These are phyloP conservation scores for Diadegma fenestrale DNA, from an alignment of 2,888 invertebrate genomes.

Conservation along the genomic window DNA sequence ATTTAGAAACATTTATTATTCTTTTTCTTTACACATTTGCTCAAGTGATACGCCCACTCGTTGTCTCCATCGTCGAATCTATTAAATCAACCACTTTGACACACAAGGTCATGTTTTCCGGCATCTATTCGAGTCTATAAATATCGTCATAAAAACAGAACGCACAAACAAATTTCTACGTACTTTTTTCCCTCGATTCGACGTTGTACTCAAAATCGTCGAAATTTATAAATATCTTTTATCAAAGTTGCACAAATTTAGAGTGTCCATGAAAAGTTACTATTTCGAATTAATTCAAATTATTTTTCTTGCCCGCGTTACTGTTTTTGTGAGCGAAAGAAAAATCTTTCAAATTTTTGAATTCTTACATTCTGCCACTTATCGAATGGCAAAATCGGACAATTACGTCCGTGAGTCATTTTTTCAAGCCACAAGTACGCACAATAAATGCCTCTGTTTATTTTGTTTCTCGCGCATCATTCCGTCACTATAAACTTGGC, in stretches of 20 bases:
- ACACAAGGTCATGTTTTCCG: conserved; percentile 23
- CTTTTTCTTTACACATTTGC: conserved; percentile 3
- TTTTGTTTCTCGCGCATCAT: neutral
- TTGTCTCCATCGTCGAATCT: conserved; percentile 4
- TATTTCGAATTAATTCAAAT: neutral
- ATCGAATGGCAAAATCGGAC: conserved; percentile 9
- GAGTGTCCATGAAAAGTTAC: neutral
- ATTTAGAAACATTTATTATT: neutral
- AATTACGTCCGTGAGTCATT: conserved; percentile 22
- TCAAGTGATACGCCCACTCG: neutral
- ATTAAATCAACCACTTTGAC: conserved; percentile 7
- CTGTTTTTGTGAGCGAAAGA: neutral
- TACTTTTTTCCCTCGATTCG: neutral
- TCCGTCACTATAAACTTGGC: neutral
- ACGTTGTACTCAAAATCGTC: neutral
- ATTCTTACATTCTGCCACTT: conserved; percentile 6
- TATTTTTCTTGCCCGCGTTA: neutral
- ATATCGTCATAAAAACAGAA: neutral
- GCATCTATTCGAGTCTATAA: neutral
- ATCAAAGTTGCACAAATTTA: too few relatives aligned
- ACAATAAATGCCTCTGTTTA: conserved; percentile 4
- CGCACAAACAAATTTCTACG: neutral
- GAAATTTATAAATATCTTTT: too few relatives aligned
- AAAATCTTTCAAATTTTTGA: conserved; percentile 3
- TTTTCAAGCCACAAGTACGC: conserved; percentile 4